Percentiles rank a stretch among this genome's conserved stretches.
Evolutionary conservation across 2,888 invertebrate genomes (phyloP).

Genomic region (Plutella xylostella): DNA sequence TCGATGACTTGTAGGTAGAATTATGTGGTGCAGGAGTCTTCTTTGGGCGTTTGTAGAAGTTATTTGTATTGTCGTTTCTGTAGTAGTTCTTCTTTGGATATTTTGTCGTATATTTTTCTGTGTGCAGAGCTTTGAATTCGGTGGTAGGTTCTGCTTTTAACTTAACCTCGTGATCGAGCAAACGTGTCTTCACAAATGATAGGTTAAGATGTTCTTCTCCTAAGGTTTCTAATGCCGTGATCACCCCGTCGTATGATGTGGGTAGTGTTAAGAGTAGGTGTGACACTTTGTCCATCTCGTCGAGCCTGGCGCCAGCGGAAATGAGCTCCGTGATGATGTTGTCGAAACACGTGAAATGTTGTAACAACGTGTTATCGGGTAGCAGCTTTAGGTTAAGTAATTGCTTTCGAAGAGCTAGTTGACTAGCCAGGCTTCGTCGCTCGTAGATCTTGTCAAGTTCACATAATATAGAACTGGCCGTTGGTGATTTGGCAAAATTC

Average conservation of each 20-base stretch:
- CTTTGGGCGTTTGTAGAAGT: too few species aligned
- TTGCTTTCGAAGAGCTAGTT: neutral
- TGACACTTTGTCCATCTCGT: constrained; percentile 31
- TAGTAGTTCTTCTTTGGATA: too few species aligned
- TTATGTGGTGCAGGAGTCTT: too few species aligned
- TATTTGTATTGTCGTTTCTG: too few species aligned
- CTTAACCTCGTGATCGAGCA: neutral
- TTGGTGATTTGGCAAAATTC: neutral
- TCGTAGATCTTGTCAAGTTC: neutral
- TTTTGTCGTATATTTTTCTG: too few species aligned
- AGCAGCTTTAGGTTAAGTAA: neutral
- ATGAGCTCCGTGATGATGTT: constrained; percentile 27
- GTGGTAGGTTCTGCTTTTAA: too few species aligned
- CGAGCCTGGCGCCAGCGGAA: constrained; percentile 29
- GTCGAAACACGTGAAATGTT: constrained; percentile 28
- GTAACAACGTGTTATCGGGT: neutral
- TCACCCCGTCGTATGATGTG: constrained; percentile 28
- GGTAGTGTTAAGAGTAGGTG: constrained; percentile 26
- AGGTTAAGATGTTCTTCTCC: neutral
- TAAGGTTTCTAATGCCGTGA: constrained; percentile 35
- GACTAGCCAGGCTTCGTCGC: neutral
- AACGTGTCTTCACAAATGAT: neutral
- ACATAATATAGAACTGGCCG: neutral
- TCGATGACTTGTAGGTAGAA: too few species aligned
- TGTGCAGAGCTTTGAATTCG: too few species aligned